Percentiles rank a stretch among this genome's conserved stretches.
Evolutionary conservation across 2,797 vertebrate species (phyloP).

Genomic region (Enteromius radiatus): DNA sequence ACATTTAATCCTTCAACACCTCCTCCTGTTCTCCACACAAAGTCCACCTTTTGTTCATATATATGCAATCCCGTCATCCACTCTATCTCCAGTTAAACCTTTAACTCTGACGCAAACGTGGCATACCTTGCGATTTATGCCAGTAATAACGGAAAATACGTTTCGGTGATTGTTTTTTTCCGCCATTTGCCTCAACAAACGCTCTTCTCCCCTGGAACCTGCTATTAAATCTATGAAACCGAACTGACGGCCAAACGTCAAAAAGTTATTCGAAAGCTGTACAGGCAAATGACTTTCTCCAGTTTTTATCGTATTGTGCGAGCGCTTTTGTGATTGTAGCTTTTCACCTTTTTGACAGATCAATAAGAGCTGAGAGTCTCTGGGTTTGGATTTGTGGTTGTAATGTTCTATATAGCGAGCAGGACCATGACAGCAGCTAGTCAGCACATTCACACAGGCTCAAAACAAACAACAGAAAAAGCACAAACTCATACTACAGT

Average conservation of each 20-base stretch:
- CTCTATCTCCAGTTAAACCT: conserved; percentile 17
- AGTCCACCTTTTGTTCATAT: neutral
- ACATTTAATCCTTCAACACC: neutral
- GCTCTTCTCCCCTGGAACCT: conserved; percentile 41
- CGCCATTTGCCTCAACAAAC: conserved; percentile 36
- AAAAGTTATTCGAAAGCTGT: conserved; percentile 36
- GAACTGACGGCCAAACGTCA: conserved; percentile 35
- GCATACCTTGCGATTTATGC: neutral
- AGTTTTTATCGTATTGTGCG: conserved; percentile 45
- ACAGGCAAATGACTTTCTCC: conserved; percentile 40
- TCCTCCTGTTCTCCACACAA: conserved; percentile 19
- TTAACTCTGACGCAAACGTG: neutral
- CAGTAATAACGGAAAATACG: conserved; percentile 20
- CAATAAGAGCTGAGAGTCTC: conserved; percentile 45
- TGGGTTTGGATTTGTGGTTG: conserved; percentile 30
- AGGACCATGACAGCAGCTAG: conserved; percentile 8
- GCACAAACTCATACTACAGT: neutral
- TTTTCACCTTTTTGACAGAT: conserved; percentile 57
- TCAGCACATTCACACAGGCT: conserved; percentile 13
- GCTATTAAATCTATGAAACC: conserved; percentile 47
- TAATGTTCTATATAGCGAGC: conserved; percentile 23
- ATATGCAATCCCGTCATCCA: neutral
- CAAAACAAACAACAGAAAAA: conserved; percentile 8
- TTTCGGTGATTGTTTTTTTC: conserved; percentile 3
- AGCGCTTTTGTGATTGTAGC: conserved; percentile 43